Evolutionary conservation across 2,888 invertebrate genomes (phyloP), one percentile per base, ranked within the genome.

Genomic region (Syritta pipiens): DNA sequence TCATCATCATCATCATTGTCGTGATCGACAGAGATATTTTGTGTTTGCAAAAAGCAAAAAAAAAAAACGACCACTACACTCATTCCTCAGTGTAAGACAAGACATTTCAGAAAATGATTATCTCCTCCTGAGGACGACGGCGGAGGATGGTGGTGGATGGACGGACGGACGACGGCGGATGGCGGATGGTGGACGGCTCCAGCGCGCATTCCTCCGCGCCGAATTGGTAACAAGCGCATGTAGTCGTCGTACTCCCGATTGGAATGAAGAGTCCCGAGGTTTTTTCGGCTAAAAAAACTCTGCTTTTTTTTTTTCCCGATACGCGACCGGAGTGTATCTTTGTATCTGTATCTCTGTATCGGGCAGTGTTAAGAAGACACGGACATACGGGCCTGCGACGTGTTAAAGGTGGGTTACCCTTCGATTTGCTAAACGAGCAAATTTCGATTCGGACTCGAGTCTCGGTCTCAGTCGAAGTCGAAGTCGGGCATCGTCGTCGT

Each of bases 61-160:
- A 59, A 51, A 53, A 28, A 20, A 65, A 40, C 4, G 12, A 22
- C 20, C 55, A 74, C 67, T 74, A 79, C 79, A 79, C 79, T 79
- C 79, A 79, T 79, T 79, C 79, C 62, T 79, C 74, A 79, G 74
- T 79, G 79, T 79, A 79, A 79, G 79, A 79, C 79, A 79, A 79
- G 74, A 68, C 79, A 67, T 79, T 79, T 79, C 74, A 63, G 72
- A 79, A 79, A 74, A 72, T 79, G 79, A 79, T 79, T 79, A 79
- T 79, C 79, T 74, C 62, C 42, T 59, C 48, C 10, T 10, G 42
- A 22, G 7, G 6, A n/a, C n/a, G 17, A 7, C 37, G 14, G 37
- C 14, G 2, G 2, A 28, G 28, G 6, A 3, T n/a, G 17, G 37
- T 2, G 14, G 9, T 12, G 37, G 6, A 37, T 12, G 28, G 5